Base-by-base conservation (phyloP, 1,140 invertebrate genomes). In the Heterodera schachtii region DNA sequence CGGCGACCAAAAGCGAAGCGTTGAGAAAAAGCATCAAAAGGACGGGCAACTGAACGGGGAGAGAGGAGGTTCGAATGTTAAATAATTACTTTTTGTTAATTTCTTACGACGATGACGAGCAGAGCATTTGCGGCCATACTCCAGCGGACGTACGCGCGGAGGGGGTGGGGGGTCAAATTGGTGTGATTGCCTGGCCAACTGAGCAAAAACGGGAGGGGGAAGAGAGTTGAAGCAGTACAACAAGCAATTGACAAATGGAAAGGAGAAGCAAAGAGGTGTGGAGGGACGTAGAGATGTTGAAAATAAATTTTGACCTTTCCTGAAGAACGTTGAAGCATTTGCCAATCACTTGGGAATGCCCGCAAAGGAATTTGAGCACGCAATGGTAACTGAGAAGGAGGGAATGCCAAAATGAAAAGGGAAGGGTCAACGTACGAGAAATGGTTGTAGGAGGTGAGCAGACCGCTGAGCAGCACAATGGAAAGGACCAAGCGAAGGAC, bases 361-460 rank as follows among this genome's bases (percentile, higher is more conserved):
- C 81, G 73, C 85, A 86, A 19, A 86, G 52, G 66, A 75, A 44
- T 87, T 86, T 86, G 44, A 87, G 71, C 3, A 86, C 78, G 71
- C 85, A 86, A 73, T 87, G 78, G 73, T 86, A 80, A 69, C 66
- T 70, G 64, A 47, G 31, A 31, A 31, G 31, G 31, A 49, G 21
- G 64, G 6, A 43, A 11, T 9, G 21, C 21, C 47, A 44, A 21
- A 74, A 21, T 19, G 52, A 74, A 49, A 43, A 41, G 9, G 11
- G 57, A 74, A n/a, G 9, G n/a, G 46, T n/a, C 31, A 73, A 74
- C 44, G 57, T 41, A 76, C 46, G 85, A 84, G 21, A 86, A 87
- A 73, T 86, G 82, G 67, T 84, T 86, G 75, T 86, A 86, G 52
- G 85, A 87, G 52, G 86, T 86, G n/a, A 86, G 64, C n/a, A 82